A percentile compares a stretch with the other conserved stretches of the same genome.
These are phyloP conservation scores for Corythornis madagascariensis DNA, from an alignment of 2,113 vertebrate species.

Conservation along the genomic window DNA sequence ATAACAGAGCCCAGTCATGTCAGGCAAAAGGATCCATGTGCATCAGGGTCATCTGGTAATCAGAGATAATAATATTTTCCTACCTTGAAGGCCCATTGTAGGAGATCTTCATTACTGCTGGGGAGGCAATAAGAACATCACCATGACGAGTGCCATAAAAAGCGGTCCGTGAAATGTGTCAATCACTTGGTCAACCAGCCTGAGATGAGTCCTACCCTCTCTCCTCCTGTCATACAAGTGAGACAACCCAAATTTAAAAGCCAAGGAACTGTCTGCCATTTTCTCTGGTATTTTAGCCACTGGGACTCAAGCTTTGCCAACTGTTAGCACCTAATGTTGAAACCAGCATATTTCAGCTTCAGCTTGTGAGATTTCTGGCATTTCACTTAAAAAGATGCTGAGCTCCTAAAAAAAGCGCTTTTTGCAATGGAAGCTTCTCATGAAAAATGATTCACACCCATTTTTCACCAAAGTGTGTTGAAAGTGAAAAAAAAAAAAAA, in stretches of 20 bases:
- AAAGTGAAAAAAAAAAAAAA: not conserved
- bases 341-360: conserved; percentile 58
- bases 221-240: not conserved
- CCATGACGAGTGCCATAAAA: not conserved
- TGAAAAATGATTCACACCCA: conserved; percentile 33
- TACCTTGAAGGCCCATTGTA: not conserved
- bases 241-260: conserved; percentile 26
- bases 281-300: conserved; percentile 39
- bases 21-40: not conserved
- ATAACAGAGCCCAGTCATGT: accelerated
- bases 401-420: conserved; percentile 41
- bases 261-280: conserved; percentile 55
- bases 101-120: not conserved
- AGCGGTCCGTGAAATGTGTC: not conserved
- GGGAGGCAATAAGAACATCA: conserved; percentile 9
- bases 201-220: not conserved
- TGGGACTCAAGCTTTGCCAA: conserved; percentile 42
- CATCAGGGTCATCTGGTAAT: conserved; percentile 11
- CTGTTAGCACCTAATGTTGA: conserved; percentile 66
- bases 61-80: conserved; percentile 24
- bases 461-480: conserved; percentile 45
- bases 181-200: not conserved
- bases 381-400: conserved; percentile 46
- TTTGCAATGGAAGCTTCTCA: conserved; percentile 36
- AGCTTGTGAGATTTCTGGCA: conserved; percentile 50